phyloP scores from a whole-genome alignment of 2,113 vertebrate species.

The Columba janthina region DNA sequence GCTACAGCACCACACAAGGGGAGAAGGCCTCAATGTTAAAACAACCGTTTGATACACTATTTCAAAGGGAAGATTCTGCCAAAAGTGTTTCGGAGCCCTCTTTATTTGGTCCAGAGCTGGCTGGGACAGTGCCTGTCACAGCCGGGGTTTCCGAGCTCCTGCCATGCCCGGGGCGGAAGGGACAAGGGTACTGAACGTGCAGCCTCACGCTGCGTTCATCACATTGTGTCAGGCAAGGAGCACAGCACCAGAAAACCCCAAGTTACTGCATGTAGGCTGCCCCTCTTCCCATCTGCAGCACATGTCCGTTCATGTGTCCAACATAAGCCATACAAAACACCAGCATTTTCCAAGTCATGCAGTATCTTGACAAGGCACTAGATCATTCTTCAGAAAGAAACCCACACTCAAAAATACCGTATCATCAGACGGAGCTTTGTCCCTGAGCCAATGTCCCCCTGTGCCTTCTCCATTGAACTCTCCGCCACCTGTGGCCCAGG shows the following conservation, averaged over 20 bases:
- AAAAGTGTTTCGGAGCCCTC: not conserved
- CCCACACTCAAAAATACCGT: not conserved
- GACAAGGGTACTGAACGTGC: fast-evolving
- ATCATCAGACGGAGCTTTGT: not conserved
- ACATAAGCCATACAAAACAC: not conserved
- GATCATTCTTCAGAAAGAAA: not conserved
- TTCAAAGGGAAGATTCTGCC: not conserved
- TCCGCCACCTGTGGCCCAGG: not conserved
- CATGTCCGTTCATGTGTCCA: fast-evolving
- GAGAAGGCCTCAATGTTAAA: not conserved
- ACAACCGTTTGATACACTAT: not conserved
- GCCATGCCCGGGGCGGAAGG: not conserved
- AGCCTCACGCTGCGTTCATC: not conserved
- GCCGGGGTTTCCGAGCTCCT: not conserved
- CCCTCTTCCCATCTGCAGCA: not conserved
- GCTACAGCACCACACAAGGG: not conserved
- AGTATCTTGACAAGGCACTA: not conserved
- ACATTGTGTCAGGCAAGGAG: not conserved
- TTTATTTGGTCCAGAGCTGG: not conserved
- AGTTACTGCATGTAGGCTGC: not conserved
- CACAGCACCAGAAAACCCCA: not conserved
- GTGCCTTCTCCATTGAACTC: not conserved
- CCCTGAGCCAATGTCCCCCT: not conserved
- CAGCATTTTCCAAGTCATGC: not conserved
- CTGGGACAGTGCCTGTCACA: not conserved